Conservation (phyloP, 1,140 invertebrate genomes). For the silkworm (Bombyx mori) region DNA sequence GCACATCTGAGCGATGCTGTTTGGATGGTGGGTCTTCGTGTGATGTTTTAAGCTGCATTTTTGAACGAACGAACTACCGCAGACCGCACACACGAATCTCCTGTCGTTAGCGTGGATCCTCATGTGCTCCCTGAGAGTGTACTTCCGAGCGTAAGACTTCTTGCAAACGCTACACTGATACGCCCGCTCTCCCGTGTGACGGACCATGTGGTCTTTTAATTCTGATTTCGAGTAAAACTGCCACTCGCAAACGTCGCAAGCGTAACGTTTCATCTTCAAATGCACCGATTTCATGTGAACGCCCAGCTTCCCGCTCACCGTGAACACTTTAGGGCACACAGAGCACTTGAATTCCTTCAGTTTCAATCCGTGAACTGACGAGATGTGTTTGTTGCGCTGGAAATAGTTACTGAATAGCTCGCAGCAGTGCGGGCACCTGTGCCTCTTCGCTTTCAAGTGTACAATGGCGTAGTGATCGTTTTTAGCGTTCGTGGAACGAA, state of each 20-base stretch:
- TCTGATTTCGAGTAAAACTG: conserved; percentile 74
- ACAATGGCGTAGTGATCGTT: conserved; percentile 53
- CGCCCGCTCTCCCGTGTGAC: conserved; percentile 76
- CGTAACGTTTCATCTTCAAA: conserved; percentile 66
- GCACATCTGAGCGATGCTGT: neutral
- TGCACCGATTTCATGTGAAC: conserved; percentile 50
- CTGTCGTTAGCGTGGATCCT: conserved; percentile 76
- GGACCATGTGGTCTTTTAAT: conserved; percentile 76
- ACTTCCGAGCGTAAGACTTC: conserved; percentile 76
- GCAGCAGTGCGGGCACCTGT: conserved; percentile 49
- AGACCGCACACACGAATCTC: conserved; percentile 66
- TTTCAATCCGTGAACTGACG: conserved; percentile 43
- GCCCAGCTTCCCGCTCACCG: conserved; percentile 49
- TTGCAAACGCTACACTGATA: conserved; percentile 73
- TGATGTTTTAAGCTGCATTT: conserved; percentile 63
- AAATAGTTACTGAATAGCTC: conserved; percentile 58
- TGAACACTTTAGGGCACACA: conserved; percentile 50
- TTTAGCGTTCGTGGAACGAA: conserved; percentile 44
- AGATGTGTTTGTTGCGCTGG: conserved; percentile 58
- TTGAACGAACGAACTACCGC: conserved; percentile 67
- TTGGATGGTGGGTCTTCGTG: conserved; percentile 49
- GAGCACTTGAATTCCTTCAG: conserved; percentile 58
- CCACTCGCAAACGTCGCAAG: conserved; percentile 75
- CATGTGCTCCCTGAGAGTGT: conserved; percentile 80
- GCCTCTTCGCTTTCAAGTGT: conserved; percentile 50